These are phyloP conservation scores for Luffia ferchaultella DNA, from an alignment of 2,888 invertebrate species.

Conservation along the genomic window DNA sequence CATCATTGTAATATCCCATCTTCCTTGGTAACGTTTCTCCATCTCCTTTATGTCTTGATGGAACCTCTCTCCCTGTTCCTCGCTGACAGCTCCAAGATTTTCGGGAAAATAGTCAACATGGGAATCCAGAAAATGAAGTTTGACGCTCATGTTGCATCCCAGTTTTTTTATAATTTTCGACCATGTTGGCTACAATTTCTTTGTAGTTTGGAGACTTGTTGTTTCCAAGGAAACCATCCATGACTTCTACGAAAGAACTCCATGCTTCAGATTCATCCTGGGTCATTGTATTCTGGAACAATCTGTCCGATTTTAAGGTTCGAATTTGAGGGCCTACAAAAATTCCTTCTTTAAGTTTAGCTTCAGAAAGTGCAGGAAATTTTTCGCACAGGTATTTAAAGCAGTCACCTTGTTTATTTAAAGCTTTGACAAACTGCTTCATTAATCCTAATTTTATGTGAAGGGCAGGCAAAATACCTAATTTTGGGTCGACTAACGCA, in stretches of 20 bases:
- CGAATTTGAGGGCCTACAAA: neutral
- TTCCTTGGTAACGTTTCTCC: too few relatives aligned
- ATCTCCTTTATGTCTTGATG: too few relatives aligned
- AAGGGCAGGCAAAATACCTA: conserved; percentile 1
- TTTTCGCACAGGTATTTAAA: conserved; percentile 5
- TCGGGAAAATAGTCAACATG: conserved; percentile 6
- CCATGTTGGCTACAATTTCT: neutral
- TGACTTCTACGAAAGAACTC: neutral
- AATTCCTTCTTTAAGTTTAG: conserved; percentile 1
- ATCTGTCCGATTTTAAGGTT: neutral
- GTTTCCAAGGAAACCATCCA: neutral
- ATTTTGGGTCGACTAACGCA: conserved; percentile 1
- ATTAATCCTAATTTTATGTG: neutral
- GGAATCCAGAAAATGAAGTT: conserved; percentile 9
- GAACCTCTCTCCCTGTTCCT: too few relatives aligned
- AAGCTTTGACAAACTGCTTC: neutral
- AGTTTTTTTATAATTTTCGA: neutral
- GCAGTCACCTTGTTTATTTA: neutral
- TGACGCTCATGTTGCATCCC: conserved; percentile 6
- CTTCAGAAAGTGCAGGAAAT: neutral
- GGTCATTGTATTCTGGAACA: neutral
- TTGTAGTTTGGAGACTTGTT: conserved; percentile 1
- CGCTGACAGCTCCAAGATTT: conserved; percentile 7
- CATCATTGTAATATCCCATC: conserved; percentile 2
- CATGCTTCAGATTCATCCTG: neutral